phyloP scores from a whole-genome alignment of 2,888 invertebrate species.

The Scrobipalpa atriplicella region DNA sequence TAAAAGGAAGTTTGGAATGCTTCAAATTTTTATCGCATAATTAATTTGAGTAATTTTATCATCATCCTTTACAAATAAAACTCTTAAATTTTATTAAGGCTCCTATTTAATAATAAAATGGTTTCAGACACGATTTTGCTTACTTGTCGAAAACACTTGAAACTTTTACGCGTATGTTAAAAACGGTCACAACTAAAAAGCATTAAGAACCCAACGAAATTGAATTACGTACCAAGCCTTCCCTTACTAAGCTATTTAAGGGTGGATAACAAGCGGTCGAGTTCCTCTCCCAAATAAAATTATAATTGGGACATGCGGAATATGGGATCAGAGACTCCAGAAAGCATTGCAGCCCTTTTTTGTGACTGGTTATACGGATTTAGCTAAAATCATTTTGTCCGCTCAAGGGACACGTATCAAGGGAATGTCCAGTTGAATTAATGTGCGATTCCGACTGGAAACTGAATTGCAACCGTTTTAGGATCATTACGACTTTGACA shows the following conservation, averaged over 20 bases:
- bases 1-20: conserved; percentile 31
- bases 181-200: conserved; percentile 66
- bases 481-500: background rate
- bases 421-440: conserved; percentile 25
- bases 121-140: conserved; percentile 18
- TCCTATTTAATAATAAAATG: conserved; percentile 10
- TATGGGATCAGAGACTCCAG: conserved; percentile 57
- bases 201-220: conserved; percentile 66
- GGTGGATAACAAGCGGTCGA: conserved; percentile 68
- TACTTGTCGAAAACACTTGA: conserved; percentile 42
- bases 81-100: conserved; percentile 1
- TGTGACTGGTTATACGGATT: conserved; percentile 27
- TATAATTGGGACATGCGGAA: conserved; percentile 75
- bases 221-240: conserved; percentile 68
- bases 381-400: conserved; percentile 28
- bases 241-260: conserved; percentile 74
- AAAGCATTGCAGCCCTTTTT: conserved; percentile 36
- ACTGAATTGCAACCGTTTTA: conserved; percentile 22
- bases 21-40: conserved; percentile 29
- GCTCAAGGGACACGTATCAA: conserved; percentile 25
- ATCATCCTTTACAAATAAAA: conserved; percentile 24
- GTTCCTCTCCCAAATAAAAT: conserved; percentile 63
- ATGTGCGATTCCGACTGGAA: conserved; percentile 16
- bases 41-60: conserved; percentile 31
- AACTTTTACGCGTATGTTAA: conserved; percentile 56